Evolutionary conservation across 2,797 vertebrate genomes (phyloP), one percentile per base, ranked within the genome.

Genomic region (Oophaga sylvatica): DNA sequence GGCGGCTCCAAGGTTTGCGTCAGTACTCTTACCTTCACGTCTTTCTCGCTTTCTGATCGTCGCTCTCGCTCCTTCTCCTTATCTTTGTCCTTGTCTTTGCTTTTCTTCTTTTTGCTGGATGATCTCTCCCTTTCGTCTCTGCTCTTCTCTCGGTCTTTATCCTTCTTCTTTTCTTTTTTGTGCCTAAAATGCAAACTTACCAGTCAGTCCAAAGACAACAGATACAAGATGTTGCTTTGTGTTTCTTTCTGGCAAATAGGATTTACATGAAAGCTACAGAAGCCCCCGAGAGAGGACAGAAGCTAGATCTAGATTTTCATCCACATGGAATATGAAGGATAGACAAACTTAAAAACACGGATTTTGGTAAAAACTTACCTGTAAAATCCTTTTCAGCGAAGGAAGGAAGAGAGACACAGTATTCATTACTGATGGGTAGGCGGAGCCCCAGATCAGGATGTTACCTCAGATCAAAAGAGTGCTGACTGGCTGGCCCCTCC

Each of bases 121-220:
- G 97, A 99, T 6, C 97, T 91, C 87, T 99, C 98, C 84, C 96
- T 93, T 92, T 98, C 97, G 0, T 97, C 98, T 80, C 97, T 92
- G 90, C 93, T 96, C 63, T 96, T 95, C 88, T 97, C 97, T 75
- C 97, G 93, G 35, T 98, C 98, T 90, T 97, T 97, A 85, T 99
- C 98, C 45, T 98, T 97, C 31, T 99, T 98, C 92, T 98, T 98
- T 81, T 99, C 98, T 91, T 99, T 99, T 96, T 99, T 99, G 90
- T 96, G 95, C 79, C 95, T 96, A 16, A 1, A 81, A 81, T 68
- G 1, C 10, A 79, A 85, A 67, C 15, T 13, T 22, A 62, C 13
- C 78, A 63, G 78, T 60, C 17, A 20, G 78, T 22, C 53, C 9
- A 76, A n/a, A 45, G 20, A 53, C 10, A 0, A 76, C 20, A 76